phyloP scores from a whole-genome alignment of 37 sponge, comb jelly and placozoan species.

The Diacarnus erythraeanus region DNA sequence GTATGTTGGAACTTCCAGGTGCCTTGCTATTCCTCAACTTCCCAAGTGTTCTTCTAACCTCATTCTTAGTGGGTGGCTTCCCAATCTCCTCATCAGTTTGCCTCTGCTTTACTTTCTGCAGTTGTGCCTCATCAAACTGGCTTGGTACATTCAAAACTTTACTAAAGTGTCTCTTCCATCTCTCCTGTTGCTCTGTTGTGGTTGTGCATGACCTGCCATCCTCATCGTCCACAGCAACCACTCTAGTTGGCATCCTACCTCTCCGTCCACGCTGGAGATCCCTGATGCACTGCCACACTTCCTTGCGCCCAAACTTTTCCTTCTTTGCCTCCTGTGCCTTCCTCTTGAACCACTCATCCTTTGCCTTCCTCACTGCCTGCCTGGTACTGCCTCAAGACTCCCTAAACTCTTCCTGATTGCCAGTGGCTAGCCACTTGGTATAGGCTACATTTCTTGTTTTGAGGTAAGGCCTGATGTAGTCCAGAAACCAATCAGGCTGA shows the following conservation, averaged over 20 bases:
- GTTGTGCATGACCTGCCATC: slow-evolving; percentile 4
- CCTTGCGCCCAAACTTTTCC: slow-evolving; percentile 7
- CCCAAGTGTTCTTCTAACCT: slow-evolving; percentile 13
- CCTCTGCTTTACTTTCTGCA: too few relatives aligned
- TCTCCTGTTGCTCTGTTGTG: background rate
- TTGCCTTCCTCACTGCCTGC: too few relatives aligned
- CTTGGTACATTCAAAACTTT: slow-evolving; percentile 5
- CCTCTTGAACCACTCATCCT: slow-evolving; percentile 8
- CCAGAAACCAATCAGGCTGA: too few relatives aligned
- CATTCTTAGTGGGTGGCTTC: background rate
- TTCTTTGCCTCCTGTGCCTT: slow-evolving; percentile 17
- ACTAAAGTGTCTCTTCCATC: slow-evolving; percentile 20
- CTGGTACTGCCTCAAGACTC: too few relatives aligned
- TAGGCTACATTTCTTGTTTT: too few relatives aligned
- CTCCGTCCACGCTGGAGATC: slow-evolving; percentile 7
- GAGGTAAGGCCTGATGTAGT: too few relatives aligned
- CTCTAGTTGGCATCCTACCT: background rate
- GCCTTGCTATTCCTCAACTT: too few relatives aligned
- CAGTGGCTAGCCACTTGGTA: too few relatives aligned
- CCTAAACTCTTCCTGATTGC: too few relatives aligned
- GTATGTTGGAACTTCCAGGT: slow-evolving; percentile 28
- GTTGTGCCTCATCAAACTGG: too few relatives aligned
- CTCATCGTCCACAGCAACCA: background rate
- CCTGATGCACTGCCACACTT: slow-evolving; percentile 6
- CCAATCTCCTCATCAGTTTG: background rate